These are phyloP conservation scores for Diachasmimorpha longicaudata DNA, from an alignment of 1,140 invertebrate genomes.

Conservation along the genomic window DNA sequence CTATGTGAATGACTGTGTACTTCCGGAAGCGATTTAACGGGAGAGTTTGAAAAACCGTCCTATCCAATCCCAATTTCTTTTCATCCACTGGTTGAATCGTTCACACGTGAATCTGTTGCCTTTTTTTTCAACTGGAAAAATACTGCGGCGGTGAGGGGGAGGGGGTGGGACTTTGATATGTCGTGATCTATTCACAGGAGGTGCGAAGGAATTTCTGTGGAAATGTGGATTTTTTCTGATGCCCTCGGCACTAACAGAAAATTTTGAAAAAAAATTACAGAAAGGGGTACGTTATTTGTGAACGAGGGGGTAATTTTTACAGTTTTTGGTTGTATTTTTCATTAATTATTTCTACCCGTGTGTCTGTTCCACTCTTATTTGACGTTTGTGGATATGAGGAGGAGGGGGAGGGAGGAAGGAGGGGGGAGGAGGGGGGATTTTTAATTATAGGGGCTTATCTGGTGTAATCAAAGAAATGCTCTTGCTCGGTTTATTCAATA, in stretches of 20 bases:
- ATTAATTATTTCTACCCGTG: too few species aligned
- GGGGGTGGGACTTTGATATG: too few species aligned
- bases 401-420: background rate
- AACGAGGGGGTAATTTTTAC: too few species aligned
- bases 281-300: too few species aligned
- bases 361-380: too few species aligned
- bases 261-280: too few species aligned
- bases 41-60: background rate
- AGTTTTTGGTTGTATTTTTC: too few species aligned
- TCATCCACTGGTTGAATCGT: background rate
- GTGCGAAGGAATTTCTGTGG: background rate
- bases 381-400: background rate
- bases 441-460: background rate
- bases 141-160: too few species aligned
- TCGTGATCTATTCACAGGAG: background rate
- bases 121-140: background rate
- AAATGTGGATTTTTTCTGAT: too few species aligned
- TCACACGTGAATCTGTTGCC: background rate
- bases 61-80: background rate
- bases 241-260: too few species aligned
- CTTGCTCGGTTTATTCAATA: background rate
- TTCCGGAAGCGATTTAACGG: background rate
- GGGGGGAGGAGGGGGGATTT: background rate
- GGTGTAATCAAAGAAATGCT: background rate
- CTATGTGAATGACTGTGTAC: background rate